phyloP scores from a whole-genome alignment of 2,797 vertebrate genomes.

The Hephaestus fuliginosus region DNA sequence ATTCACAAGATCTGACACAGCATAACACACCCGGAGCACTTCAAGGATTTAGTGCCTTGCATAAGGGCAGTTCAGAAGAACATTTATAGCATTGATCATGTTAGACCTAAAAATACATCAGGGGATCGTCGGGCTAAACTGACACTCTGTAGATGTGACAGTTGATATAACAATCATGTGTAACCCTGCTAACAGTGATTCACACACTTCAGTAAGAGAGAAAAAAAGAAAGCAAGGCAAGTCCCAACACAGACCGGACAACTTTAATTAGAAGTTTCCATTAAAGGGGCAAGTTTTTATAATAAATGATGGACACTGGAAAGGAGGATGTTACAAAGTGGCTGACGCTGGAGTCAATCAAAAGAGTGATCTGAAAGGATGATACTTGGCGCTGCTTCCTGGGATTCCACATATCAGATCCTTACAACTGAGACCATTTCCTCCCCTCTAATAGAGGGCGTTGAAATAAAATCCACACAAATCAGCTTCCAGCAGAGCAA shows the following conservation, averaged over 20 bases:
- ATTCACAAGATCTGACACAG: slow-evolving; percentile 29
- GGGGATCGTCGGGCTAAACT: slow-evolving; percentile 21
- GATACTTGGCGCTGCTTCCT: slow-evolving; percentile 34
- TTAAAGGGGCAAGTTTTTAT: background rate
- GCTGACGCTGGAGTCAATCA: slow-evolving; percentile 25
- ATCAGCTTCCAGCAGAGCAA: slow-evolving; percentile 15
- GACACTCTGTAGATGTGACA: slow-evolving; percentile 20
- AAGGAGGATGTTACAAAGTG: background rate
- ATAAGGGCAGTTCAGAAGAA: slow-evolving; percentile 37
- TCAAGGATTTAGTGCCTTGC: slow-evolving; percentile 41
- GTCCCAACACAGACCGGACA: background rate
- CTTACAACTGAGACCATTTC: slow-evolving; percentile 24
- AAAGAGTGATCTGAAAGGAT: slow-evolving; percentile 34
- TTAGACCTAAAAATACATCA: slow-evolving; percentile 32
- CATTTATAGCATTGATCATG: slow-evolving; percentile 51
- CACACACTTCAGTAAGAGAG: background rate
- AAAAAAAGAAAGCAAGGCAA: background rate
- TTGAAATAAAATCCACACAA: slow-evolving; percentile 25
- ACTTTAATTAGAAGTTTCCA: background rate
- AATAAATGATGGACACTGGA: background rate
- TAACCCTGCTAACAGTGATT: slow-evolving; percentile 10
- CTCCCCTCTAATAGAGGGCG: slow-evolving; percentile 30
- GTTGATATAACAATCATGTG: slow-evolving; percentile 25
- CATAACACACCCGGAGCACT: slow-evolving; percentile 54
- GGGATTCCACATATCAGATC: slow-evolving; percentile 31